These are phyloP conservation scores for Aleiodes alternator DNA, from an alignment of 2,888 invertebrate species.

Conservation along the genomic window DNA sequence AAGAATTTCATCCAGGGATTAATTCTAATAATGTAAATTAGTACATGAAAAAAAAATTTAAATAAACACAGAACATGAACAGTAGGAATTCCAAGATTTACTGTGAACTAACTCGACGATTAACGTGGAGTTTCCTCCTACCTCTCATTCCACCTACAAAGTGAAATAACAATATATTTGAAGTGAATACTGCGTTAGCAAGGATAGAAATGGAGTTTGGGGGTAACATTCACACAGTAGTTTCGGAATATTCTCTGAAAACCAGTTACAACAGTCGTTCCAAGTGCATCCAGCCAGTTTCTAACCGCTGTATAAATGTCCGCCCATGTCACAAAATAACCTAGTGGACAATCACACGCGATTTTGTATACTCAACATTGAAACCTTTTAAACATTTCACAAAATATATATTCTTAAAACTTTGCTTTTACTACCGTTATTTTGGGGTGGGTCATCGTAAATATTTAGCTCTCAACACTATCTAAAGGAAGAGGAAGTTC, in stretches of 20 bases:
- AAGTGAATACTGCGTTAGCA: slow-evolving; percentile 4
- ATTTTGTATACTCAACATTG: slow-evolving; percentile 7
- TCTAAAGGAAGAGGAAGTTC: neutral
- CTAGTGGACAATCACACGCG: slow-evolving; percentile 30
- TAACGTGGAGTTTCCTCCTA: slow-evolving; percentile 23
- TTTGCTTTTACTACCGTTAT: slow-evolving; percentile 1
- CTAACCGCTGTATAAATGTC: slow-evolving; percentile 32
- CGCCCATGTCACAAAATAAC: slow-evolving; percentile 36
- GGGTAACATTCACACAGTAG: slow-evolving; percentile 8
- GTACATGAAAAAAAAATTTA: neutral
- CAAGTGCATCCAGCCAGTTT: slow-evolving; percentile 29
- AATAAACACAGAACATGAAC: slow-evolving; percentile 8
- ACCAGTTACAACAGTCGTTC: slow-evolving; percentile 32
- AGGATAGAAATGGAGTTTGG: slow-evolving; percentile 20
- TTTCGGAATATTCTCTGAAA: slow-evolving; percentile 17
- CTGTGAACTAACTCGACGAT: slow-evolving; percentile 27
- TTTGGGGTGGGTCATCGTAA: slow-evolving; percentile 7
- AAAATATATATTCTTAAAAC: neutral
- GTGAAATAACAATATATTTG: slow-evolving; percentile 33
- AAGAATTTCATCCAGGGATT: neutral
- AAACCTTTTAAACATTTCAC: slow-evolving; percentile 8
- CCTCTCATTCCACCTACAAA: neutral
- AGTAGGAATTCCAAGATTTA: slow-evolving; percentile 18
- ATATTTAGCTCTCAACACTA: slow-evolving; percentile 18
- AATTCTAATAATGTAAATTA: neutral